Evolutionary conservation across 2,797 vertebrate species (phyloP).

Genomic region (Labeo calbasu): DNA sequence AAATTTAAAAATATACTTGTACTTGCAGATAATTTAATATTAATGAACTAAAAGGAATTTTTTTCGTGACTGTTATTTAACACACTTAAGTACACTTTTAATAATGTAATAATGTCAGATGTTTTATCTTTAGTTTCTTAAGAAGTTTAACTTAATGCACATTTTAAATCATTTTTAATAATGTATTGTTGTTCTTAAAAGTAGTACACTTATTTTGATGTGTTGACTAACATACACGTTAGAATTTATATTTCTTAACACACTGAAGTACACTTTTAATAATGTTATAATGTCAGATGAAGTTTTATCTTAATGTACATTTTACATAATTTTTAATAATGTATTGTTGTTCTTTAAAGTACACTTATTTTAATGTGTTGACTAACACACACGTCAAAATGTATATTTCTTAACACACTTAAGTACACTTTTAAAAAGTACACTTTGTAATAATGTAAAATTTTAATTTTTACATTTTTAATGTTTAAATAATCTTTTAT

Average conservation of each 20-base stretch:
- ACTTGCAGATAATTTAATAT: background rate
- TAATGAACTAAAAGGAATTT: background rate
- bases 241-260: too few species aligned
- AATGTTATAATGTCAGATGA: too few species aligned
- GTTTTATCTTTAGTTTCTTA: too few species aligned
- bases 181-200: background rate
- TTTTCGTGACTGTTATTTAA: too few species aligned
- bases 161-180: background rate
- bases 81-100: too few species aligned
- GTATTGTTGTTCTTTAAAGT: background rate
- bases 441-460: background rate
- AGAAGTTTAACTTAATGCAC: too few species aligned
- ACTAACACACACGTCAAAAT: background rate
- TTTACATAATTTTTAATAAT: background rate
- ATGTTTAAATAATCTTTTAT: background rate
- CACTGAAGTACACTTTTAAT: too few species aligned
- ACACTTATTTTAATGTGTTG: background rate
- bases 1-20: background rate
- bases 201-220: background rate
- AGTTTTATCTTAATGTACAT: background rate
- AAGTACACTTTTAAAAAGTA: background rate
- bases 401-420: background rate
- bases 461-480: background rate
- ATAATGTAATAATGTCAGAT: too few species aligned
- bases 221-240: background rate